Conservation (phyloP, 2,888 invertebrate species). For the Eristalis arbustorum region DNA sequence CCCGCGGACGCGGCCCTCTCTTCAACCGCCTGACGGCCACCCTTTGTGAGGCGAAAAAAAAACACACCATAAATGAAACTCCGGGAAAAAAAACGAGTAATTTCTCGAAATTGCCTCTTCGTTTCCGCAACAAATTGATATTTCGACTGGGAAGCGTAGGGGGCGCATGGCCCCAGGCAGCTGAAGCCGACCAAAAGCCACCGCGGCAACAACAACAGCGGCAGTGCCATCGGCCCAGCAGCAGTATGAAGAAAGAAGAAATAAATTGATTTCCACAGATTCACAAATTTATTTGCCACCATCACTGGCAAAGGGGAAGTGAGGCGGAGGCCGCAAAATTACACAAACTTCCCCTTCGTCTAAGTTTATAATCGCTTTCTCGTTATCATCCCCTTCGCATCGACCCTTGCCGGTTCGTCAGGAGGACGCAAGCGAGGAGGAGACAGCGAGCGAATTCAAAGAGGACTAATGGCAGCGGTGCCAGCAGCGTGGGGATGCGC, state of each 20-base stretch:
- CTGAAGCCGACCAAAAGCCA: constrained; percentile 4
- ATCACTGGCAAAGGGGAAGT: constrained; percentile 6
- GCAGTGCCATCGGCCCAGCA: neutral
- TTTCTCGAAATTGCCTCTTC: constrained; percentile 47
- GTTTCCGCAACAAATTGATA: constrained; percentile 62
- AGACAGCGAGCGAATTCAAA: neutral
- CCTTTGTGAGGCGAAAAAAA: neutral
- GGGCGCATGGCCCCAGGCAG: neutral
- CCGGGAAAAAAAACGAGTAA: constrained; percentile 39
- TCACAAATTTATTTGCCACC: constrained; percentile 68
- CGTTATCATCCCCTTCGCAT: constrained; percentile 49
- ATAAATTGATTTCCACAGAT: constrained; percentile 70
- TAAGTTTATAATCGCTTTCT: constrained; percentile 70
- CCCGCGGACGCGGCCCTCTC: neutral
- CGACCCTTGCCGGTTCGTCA: neutral
- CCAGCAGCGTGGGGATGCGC: neutral
- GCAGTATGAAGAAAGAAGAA: constrained; percentile 35
- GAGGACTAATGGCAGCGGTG: constrained; percentile 36
- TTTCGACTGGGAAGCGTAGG: constrained; percentile 44
- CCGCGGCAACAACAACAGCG: constrained; percentile 22
- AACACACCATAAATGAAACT: neutral
- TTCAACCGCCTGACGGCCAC: neutral
- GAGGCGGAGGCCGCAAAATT: neutral
- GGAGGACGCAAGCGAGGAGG: neutral
- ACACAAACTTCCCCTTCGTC: constrained; percentile 36